Base-by-base conservation (phyloP, 2,113 vertebrate genomes). In the Sander vitreus region DNA sequence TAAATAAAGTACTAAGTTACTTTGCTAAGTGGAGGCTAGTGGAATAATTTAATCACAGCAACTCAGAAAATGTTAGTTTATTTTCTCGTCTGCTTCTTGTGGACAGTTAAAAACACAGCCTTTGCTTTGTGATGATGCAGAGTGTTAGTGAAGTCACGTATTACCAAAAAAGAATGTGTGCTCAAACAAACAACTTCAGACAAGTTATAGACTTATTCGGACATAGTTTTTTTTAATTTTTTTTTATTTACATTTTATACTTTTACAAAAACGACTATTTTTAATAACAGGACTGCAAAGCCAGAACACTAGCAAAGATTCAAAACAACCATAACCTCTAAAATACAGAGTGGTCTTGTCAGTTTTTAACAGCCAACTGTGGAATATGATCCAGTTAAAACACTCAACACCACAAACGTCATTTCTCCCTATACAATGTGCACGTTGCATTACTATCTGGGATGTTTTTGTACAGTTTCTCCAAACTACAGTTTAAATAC, bases 401-500 rank as follows among this genome's bases (percentile, higher is more conserved):
- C 95, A 96, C 94, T 96, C 96, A 94, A 95, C 94, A 93, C 94
- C 94, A 94, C 94, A 90, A 85, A 88, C 90, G 80, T 92, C 89
- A 92, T 89, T 95, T 92, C 93, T 93, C 71, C 39, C 92, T 48
- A 74, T 80, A 94, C 95, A 96, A 94, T 94, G 95, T 95, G 93
- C 86, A 84, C 81, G 83, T 77, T 83, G 69, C 93, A 94, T 96
- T 95, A 89, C 79, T 77, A 85, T 88, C 84, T 84, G 85, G 80
- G 83, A 89, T 89, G 70, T 85, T 85, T 88, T 91, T 78, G 71
- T 73, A 89, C 80, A 74, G 88, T 81, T 95, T 95, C 93, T 96
- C 95, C 93, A 96, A 96, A 96, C 96, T 96, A 97, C 95, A 95
- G 94, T 95, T 96, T 96, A 93, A 96, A 96, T 97, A 97, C 96